Base-by-base conservation (phyloP, 2,113 vertebrate genomes). In the Chionis minor region DNA sequence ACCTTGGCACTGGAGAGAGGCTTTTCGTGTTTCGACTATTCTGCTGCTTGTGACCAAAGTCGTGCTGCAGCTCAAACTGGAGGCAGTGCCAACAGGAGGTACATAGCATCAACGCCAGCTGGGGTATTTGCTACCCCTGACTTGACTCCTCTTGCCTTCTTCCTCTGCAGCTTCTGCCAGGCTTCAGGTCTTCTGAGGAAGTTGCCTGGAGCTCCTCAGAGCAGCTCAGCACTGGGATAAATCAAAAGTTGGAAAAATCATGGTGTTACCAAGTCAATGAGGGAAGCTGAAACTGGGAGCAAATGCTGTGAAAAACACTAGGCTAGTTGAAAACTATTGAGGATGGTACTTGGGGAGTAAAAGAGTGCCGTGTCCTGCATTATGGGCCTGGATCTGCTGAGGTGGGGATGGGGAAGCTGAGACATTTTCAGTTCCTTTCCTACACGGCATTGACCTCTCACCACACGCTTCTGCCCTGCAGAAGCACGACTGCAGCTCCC, bases 381-480 rank as follows among this genome's bases (percentile, higher is more conserved):
- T 86, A 62, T 84, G 42, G 38, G 22, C 22, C 70, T 69, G 77
- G 38, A 55, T 86, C 20, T 70, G 45, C 89, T 84, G 86, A 84
- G 55, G 44, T 51, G 86, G 81, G 45, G 67, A 66, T 74, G n/a
- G 8, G 86, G 75, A 94, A 94, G 42, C 75, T 73, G 75, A 62
- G 28, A 61, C 15, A 51, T 62, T 94, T 93, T 92, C 92, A 30
- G 75, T 94, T 96, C 93, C 69, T 16, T 67, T 92, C 42, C 26
- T 45, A 51, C 4, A 10, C 16, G 17, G 23, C 30, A 23, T 0
- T 7, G 18, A 26, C 56, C 56, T 52, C 3, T 2, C 17, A 62
- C 8, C 45, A 58, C 9, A 30, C 17, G 0, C 23, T 65, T 23
- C 71, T 70, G 54, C 54, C 18, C 44, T 23, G 30, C 0, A 0